Percentiles rank a stretch among this genome's conserved stretches.
Conservation (phyloP, 2,113 vertebrate genomes). For the Scomber japonicus region DNA sequence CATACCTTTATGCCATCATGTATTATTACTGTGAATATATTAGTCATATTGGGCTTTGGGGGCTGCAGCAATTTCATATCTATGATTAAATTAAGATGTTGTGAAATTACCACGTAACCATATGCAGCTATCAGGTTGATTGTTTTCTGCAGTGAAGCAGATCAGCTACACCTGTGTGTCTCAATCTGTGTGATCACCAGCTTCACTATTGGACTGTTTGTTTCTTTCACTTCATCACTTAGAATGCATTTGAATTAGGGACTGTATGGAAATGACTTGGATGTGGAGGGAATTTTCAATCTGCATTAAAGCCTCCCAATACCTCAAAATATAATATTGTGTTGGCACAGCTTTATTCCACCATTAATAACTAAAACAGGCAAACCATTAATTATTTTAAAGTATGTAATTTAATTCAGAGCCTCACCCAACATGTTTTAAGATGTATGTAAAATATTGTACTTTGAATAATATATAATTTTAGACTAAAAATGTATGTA, state of each 20-base stretch:
- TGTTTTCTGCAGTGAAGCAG: slow-evolving; percentile 4
- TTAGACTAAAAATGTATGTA: no score
- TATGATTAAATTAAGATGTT: slow-evolving; percentile 11
- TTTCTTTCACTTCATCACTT: background rate
- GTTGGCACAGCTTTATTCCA: no score
- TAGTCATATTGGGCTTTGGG: background rate
- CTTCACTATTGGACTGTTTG: background rate
- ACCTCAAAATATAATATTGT: no score
- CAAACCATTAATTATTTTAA: no score
- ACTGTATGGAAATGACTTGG: background rate
- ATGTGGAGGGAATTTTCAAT: no score
- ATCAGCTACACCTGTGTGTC: slow-evolving; percentile 24
- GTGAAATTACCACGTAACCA: background rate
- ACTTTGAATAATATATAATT: no score
- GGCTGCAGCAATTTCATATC: background rate
- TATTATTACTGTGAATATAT: background rate
- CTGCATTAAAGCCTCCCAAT: no score
- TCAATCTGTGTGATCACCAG: slow-evolving; percentile 21
- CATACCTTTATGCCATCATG: background rate
- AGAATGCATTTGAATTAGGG: background rate
- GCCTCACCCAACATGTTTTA: no score
- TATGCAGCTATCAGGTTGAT: no score
- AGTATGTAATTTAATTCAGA: no score
- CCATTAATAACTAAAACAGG: no score
- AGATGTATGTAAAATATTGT: no score